Conservation (phyloP, 2,113 vertebrate species). For the Gnathonemus longibarbis region DNA sequence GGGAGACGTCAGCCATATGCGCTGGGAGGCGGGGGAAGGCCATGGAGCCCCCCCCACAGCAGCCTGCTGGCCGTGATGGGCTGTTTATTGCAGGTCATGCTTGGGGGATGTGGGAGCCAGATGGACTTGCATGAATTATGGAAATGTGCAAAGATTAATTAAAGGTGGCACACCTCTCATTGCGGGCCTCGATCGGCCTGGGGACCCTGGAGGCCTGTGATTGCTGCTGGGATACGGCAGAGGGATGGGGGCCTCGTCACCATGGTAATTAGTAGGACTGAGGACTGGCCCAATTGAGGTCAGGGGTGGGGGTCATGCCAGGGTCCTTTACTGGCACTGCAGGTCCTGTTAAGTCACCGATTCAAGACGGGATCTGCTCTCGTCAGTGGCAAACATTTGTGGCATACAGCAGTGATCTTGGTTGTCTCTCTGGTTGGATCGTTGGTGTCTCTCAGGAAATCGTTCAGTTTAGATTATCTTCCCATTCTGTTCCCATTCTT, state of each 20-base stretch:
- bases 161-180: constrained; percentile 48
- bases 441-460: not conserved
- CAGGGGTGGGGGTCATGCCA: not conserved
- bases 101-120: constrained; percentile 57
- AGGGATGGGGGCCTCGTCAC: not conserved
- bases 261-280: not conserved
- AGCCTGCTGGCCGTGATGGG: not conserved
- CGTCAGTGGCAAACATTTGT: not conserved
- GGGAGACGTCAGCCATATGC: not conserved
- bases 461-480: not conserved
- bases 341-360: not conserved
- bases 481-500: not conserved
- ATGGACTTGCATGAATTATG: constrained; percentile 68
- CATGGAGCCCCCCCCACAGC: no score
- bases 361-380: not conserved
- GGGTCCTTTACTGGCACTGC: not conserved
- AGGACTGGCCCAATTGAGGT: not conserved
- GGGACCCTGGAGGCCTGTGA: not conserved
- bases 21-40: not conserved
- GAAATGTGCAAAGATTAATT: constrained; percentile 62
- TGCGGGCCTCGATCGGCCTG: not conserved
- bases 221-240: not conserved
- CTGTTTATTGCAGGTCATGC: constrained; percentile 56
- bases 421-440: no score
- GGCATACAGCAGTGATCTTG: not conserved